Base-by-base conservation (phyloP, 2,888 invertebrate species). In the Troilus luridus region DNA sequence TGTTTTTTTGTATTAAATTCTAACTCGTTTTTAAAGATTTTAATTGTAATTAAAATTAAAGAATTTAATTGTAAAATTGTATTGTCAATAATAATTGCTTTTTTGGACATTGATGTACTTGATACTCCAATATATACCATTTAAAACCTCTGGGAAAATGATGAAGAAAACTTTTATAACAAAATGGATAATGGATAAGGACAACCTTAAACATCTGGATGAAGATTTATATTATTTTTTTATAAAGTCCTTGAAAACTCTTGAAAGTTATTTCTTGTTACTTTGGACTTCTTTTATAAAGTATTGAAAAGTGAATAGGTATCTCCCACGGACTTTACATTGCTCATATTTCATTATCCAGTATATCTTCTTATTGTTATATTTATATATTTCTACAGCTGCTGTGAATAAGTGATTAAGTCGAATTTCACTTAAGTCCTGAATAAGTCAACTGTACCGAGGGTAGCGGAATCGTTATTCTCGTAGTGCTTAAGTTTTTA, bases 211-310 rank as follows among this genome's bases (percentile, higher is more conserved):
- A 27, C 24, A 67, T 67, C 67, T 24, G 24, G 67, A 24, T 24
- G 67, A 24, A 67, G 67, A 67, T 67, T 67, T 67, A 67, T 67
- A 24, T 67, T 67, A 11, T 64, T 64, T 64, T n/a, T n/a, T 24
- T 67, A 24, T 24, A 24, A n/a, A 67, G 24, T 24, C 24, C 24
- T 12, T 24, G 67, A 67, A 24, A 24, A 24, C 67, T 67, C 67
- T 67, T 24, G 67, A 67, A 24, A 67, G 67, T 67, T 67, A 24
- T 67, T 67, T 67, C 67, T 67, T 67, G 67, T 67, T 67, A 11
- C 67, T 67, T 67, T 24, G 12, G 11, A 14, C 24, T 24, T 67
- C 24, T 67, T 67, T 24, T 24, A 12, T 67, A 24, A 67, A 67
- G 24, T 67, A 67, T 67, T 67, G 24, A 67, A 64, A 64, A 64